A percentile compares a stretch with the other conserved stretches of the same genome.
phyloP scores from a whole-genome alignment of 2,888 invertebrate genomes.

The Phasia obesa region DNA sequence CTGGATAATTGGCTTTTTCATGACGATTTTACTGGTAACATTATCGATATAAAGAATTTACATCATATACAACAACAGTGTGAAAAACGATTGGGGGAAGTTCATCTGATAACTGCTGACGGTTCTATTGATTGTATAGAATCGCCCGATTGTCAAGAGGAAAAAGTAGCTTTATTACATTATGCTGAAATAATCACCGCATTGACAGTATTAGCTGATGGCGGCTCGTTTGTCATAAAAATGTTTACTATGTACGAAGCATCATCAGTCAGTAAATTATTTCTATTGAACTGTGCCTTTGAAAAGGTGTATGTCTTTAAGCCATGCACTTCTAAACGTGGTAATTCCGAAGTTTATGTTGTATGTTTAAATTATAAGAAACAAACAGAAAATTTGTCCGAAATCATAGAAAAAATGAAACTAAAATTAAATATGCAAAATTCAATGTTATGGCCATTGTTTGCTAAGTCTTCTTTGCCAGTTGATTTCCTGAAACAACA shows the following conservation, averaged over 20 bases:
- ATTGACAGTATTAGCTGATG: constrained; percentile 86
- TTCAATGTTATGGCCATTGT: constrained; percentile 83
- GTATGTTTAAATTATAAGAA: constrained; percentile 85
- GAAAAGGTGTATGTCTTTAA: constrained; percentile 90
- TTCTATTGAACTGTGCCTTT: constrained; percentile 90
- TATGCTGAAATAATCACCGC: constrained; percentile 93
- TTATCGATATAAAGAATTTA: constrained; percentile 88
- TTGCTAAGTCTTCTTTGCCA: constrained; percentile 85
- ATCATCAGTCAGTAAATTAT: constrained; percentile 90
- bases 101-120: constrained; percentile 92
- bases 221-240: constrained; percentile 92
- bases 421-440: constrained; percentile 61
- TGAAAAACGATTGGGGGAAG: constrained; percentile 83
- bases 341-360: constrained; percentile 96
- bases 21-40: constrained; percentile 91
- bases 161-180: constrained; percentile 89
- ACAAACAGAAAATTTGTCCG: constrained; percentile 71
- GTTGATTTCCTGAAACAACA: constrained; percentile 86
- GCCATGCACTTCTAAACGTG: constrained; percentile 95
- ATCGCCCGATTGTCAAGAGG: constrained; percentile 94
- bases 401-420: constrained; percentile 73
- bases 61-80: constrained; percentile 84
- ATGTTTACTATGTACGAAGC: constrained; percentile 95
- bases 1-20: constrained; percentile 94
- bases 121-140: constrained; percentile 95